Percentiles rank a stretch among this genome's conserved stretches.
phyloP scores from a whole-genome alignment of 2,888 invertebrate genomes.

The Microplitis manilae region DNA sequence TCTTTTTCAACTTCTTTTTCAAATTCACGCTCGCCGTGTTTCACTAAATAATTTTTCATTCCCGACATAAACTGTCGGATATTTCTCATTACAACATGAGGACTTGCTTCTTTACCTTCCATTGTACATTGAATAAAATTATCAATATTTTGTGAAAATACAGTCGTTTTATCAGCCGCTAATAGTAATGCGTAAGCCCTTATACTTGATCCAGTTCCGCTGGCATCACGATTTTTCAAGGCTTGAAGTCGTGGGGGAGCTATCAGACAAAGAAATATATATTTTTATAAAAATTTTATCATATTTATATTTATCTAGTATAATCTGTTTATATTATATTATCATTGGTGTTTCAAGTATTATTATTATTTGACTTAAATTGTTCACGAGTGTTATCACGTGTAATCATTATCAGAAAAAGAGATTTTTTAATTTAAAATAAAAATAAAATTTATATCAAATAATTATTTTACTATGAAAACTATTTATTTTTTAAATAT shows the following conservation, averaged over 20 bases:
- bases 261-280: slow-evolving; percentile 67
- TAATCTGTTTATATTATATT: neutral
- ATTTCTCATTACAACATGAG: slow-evolving; percentile 90
- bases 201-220: slow-evolving; percentile 80
- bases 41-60: slow-evolving; percentile 97
- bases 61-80: slow-evolving; percentile 98
- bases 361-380: neutral
- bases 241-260: slow-evolving; percentile 86
- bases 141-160: slow-evolving; percentile 93
- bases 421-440: neutral
- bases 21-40: slow-evolving; percentile 94
- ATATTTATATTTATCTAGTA: neutral
- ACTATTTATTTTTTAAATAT: too few species aligned
- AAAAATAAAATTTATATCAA: neutral
- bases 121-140: slow-evolving; percentile 94
- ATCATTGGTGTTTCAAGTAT: neutral
- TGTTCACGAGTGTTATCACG: neutral
- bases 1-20: slow-evolving; percentile 92
- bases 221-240: slow-evolving; percentile 75
- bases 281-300: slow-evolving; percentile 26
- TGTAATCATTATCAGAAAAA: neutral
- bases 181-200: slow-evolving; percentile 85
- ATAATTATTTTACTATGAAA: too few species aligned
- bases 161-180: slow-evolving; percentile 88
- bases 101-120: slow-evolving; percentile 90